Evolutionary conservation across 2,888 invertebrate genomes (phyloP).

Genomic region (Vanessa cardui): DNA sequence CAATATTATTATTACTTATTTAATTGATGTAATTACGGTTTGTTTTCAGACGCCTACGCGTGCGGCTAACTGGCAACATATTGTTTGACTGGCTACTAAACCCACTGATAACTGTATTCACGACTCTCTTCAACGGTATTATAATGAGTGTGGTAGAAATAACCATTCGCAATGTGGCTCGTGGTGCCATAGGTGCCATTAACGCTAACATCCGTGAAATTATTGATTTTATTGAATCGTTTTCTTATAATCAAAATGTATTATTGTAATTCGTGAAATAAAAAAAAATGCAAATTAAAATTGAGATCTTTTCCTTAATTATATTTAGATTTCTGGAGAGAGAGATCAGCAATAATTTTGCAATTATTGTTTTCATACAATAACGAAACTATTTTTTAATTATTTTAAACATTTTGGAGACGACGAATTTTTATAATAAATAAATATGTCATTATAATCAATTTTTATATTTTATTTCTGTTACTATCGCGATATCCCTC

Average conservation of each 20-base stretch:
- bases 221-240: constrained; percentile 57
- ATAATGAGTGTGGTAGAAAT: constrained; percentile 71
- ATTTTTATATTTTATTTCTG: too few relatives aligned
- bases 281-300: neutral
- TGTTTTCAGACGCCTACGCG: constrained; percentile 68
- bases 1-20: too few relatives aligned
- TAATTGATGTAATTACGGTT: neutral
- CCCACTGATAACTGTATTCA: constrained; percentile 68
- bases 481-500: too few relatives aligned
- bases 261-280: neutral
- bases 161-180: constrained; percentile 61
- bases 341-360: too few relatives aligned
- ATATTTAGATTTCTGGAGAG: too few relatives aligned
- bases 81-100: constrained; percentile 78
- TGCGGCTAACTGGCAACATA: constrained; percentile 75
- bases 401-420: too few relatives aligned
- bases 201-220: constrained; percentile 62
- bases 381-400: too few relatives aligned
- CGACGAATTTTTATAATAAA: too few relatives aligned
- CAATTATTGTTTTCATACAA: too few relatives aligned
- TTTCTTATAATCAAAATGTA: constrained; percentile 42
- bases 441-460: too few relatives aligned
- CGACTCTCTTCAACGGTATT: constrained; percentile 70
- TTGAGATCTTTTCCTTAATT: neutral
- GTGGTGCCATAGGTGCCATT: constrained; percentile 57